phyloP scores from a whole-genome alignment of 2,113 vertebrate species.

The Eulemur rufifrons region DNA sequence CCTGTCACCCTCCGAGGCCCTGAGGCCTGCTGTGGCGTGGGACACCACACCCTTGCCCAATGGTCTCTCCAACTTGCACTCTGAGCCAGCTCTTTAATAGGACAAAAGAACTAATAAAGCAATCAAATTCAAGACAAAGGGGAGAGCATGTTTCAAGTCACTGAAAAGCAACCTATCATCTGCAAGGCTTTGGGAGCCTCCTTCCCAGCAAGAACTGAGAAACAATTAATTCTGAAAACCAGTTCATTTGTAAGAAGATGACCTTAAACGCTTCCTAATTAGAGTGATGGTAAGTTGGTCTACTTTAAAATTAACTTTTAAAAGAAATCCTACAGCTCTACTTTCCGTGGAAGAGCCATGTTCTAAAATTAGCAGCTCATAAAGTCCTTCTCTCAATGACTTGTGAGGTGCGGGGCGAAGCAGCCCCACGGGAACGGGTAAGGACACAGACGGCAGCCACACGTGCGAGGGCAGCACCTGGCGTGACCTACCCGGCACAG shows the following conservation, averaged over 20 bases:
- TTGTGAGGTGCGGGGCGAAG: neutral
- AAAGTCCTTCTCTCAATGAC: neutral
- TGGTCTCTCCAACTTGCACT: neutral
- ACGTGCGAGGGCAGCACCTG: neutral
- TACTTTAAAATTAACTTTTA: constrained; percentile 64
- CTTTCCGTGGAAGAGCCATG: neutral
- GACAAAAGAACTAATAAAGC: neutral
- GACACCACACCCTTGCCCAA: too few species aligned
- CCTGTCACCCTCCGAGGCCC: neutral
- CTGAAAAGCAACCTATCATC: neutral
- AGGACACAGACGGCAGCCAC: neutral
- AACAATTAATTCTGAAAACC: constrained; percentile 54
- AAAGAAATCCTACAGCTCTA: constrained; percentile 18
- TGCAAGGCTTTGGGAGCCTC: neutral
- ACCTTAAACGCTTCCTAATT: constrained; percentile 40
- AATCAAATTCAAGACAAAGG: neutral
- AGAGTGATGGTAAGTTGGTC: constrained; percentile 15
- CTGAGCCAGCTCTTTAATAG: neutral
- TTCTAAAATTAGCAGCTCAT: constrained; percentile 14
- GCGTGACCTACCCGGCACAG: constrained; percentile 92
- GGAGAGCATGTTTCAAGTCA: neutral
- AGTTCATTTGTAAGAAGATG: constrained; percentile 3
- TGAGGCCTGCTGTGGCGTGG: fast-evolving
- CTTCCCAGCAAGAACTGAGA: neutral
- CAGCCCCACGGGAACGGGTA: neutral